Percentiles rank a stretch among this genome's conserved stretches.
Evolutionary conservation across 2,113 vertebrate genomes (phyloP).

Genomic region (Danio rerio): GRCz12tu NC_133193.1:16867001-16867500

Average conservation of each 20-base stretch:
- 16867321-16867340: neutral
- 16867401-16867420: conserved; percentile 94
- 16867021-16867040: neutral
- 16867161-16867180: neutral
- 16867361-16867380: conserved; percentile 95
- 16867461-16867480: neutral
- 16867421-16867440: conserved; percentile 85
- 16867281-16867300: no score
- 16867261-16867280: no score
- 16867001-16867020: neutral
- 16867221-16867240: neutral
- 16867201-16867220: neutral
- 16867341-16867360: conserved; percentile 35
- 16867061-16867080: neutral
- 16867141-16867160: no score
- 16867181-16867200: neutral
- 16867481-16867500: neutral
- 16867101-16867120: no score
- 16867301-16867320: neutral
- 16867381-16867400: conserved; percentile 95
- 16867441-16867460: conserved; percentile 89
- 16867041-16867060: neutral
- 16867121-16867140: no score
- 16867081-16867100: no score
- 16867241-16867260: neutral